A percentile compares a stretch with the other conserved stretches of the same genome.
These are phyloP conservation scores for Pogonomyrmex californicus DNA, from an alignment of 1,140 invertebrate species.

Conservation along the genomic window DNA sequence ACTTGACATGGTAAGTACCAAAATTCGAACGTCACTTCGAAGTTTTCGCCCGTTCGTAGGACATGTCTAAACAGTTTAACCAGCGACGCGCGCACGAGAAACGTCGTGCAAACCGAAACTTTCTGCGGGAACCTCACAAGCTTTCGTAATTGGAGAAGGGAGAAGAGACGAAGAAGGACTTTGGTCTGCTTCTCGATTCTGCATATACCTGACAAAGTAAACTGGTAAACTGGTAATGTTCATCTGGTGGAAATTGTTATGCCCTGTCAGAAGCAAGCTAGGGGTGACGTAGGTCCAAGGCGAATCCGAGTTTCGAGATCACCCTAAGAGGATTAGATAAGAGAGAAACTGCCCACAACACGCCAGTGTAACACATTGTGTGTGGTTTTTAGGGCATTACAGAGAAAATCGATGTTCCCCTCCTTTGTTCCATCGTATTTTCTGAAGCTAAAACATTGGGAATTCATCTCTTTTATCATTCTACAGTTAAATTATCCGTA, in stretches of 20 bases:
- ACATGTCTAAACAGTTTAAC: slow-evolving; percentile 58
- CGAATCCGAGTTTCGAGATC: slow-evolving; percentile 56
- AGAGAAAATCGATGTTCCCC: slow-evolving; percentile 30
- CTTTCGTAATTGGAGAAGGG: slow-evolving; percentile 58
- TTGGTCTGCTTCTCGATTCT: slow-evolving; percentile 51
- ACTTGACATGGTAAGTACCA: slow-evolving; percentile 48
- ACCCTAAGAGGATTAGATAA: slow-evolving; percentile 51
- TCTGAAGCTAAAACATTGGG: not conserved
- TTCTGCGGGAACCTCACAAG: slow-evolving; percentile 53
- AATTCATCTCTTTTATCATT: not conserved
- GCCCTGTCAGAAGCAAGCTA: slow-evolving; percentile 49
- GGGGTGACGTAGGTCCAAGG: slow-evolving; percentile 45
- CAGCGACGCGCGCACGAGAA: slow-evolving; percentile 55
- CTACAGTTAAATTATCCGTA: not conserved
- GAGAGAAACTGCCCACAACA: slow-evolving; percentile 37
- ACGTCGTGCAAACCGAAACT: slow-evolving; percentile 58
- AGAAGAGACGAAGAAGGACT: slow-evolving; percentile 39
- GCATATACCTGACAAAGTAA: slow-evolving; percentile 37
- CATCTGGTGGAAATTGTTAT: slow-evolving; percentile 62
- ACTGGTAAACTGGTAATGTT: slow-evolving; percentile 63
- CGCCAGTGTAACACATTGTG: slow-evolving; percentile 3
- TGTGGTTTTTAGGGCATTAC: slow-evolving; percentile 27
- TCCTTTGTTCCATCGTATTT: not conserved
- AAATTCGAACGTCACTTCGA: slow-evolving; percentile 59
- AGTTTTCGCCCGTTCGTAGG: slow-evolving; percentile 54